Evolutionary conservation across 2,888 invertebrate species (phyloP).

Genomic region (Drosophila imparisetae): DNA sequence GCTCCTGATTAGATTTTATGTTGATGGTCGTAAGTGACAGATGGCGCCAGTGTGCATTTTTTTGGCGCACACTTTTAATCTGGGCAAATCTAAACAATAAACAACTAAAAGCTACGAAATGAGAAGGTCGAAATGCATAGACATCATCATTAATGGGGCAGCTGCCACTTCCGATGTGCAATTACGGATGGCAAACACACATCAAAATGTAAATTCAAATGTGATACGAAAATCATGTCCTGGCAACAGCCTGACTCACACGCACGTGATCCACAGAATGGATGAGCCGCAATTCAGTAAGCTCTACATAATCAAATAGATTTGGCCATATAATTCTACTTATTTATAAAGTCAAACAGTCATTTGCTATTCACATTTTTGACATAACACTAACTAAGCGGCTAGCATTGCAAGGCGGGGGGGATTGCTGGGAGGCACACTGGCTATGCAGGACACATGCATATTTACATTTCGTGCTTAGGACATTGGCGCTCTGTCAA

Average conservation of each 20-base stretch:
- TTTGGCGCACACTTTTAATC: not conserved
- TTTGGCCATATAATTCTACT: slow-evolving; percentile 57
- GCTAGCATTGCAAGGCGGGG: too few relatives aligned
- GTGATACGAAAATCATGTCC: slow-evolving; percentile 64
- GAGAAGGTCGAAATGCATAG: slow-evolving; percentile 34
- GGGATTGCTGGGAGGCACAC: not conserved
- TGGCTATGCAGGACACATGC: slow-evolving; percentile 22
- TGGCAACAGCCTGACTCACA: slow-evolving; percentile 27
- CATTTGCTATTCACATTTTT: slow-evolving; percentile 38
- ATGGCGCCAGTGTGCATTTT: slow-evolving; percentile 42
- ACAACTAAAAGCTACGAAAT: slow-evolving; percentile 7
- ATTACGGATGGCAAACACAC: slow-evolving; percentile 76
- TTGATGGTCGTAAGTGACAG: slow-evolving; percentile 6
- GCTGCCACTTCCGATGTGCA: slow-evolving; percentile 68
- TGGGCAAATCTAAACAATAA: slow-evolving; percentile 32
- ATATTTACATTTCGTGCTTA: slow-evolving; percentile 59
- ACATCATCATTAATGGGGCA: slow-evolving; percentile 61
- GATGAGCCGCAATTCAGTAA: slow-evolving; percentile 66
- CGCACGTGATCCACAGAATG: slow-evolving; percentile 57
- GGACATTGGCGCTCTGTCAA: slow-evolving; percentile 56
- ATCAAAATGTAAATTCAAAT: slow-evolving; percentile 64
- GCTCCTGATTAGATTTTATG: not conserved
- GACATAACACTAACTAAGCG: slow-evolving; percentile 18
- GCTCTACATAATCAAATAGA: slow-evolving; percentile 74
- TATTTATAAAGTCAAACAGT: slow-evolving; percentile 63